These are phyloP conservation scores for Drosophila anomalata DNA, from an alignment of 2,888 invertebrate species.

Conservation along the genomic window DNA sequence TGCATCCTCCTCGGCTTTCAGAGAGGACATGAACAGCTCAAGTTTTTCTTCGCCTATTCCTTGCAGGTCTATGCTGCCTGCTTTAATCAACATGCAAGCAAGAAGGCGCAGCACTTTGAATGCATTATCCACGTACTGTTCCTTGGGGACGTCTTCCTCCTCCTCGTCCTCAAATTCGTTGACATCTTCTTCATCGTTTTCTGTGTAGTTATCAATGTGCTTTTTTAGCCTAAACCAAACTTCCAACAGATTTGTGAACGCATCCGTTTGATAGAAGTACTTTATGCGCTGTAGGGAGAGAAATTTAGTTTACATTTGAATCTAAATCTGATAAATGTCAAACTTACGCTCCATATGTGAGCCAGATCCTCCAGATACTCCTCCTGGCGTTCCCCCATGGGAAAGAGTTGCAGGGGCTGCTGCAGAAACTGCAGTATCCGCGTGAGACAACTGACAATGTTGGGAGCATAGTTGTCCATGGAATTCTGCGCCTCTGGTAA, in stretches of 20 bases:
- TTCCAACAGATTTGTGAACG: conserved; percentile 74
- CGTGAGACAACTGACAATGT: conserved; percentile 77
- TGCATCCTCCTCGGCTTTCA: conserved; percentile 52
- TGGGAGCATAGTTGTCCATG: conserved; percentile 67
- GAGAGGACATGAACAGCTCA: conserved; percentile 46
- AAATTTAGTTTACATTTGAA: neutral
- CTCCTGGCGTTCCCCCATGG: conserved; percentile 79
- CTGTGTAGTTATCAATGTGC: conserved; percentile 52
- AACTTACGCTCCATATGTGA: conserved; percentile 75
- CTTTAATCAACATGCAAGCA: conserved; percentile 47
- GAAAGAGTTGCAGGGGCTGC: conserved; percentile 76
- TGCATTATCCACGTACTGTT: conserved; percentile 65
- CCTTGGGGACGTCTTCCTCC: conserved; percentile 63
- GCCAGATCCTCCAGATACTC: conserved; percentile 82
- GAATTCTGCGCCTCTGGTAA: conserved; percentile 77
- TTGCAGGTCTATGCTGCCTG: conserved; percentile 42
- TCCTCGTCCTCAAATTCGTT: conserved; percentile 70
- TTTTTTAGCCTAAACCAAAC: conserved; percentile 74
- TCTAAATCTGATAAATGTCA: rapidly evolving
- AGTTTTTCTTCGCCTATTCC: conserved; percentile 47
- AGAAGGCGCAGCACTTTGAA: conserved; percentile 61
- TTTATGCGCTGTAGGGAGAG: conserved; percentile 71
- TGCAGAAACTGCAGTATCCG: conserved; percentile 80
- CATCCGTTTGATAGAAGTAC: conserved; percentile 80
- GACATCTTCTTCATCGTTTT: conserved; percentile 52